Percentiles rank a stretch among this genome's conserved stretches.
Evolutionary conservation across 1,140 invertebrate genomes (phyloP).

Genomic region (Lanistes nyassanus): DNA sequence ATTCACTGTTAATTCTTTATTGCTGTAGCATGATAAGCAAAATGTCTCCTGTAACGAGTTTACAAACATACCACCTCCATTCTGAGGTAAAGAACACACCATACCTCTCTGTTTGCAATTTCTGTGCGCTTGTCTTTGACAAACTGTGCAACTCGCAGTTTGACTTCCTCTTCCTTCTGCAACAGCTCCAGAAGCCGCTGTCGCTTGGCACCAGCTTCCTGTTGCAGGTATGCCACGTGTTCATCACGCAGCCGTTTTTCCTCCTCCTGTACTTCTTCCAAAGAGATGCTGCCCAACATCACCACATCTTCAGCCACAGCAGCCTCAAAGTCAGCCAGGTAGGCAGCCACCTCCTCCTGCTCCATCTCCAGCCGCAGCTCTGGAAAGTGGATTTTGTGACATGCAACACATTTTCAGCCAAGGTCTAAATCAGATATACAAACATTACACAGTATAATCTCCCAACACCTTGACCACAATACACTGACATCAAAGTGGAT

Average conservation of each 20-base stretch:
- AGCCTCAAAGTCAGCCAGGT: slow-evolving; percentile 58
- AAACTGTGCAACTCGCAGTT: slow-evolving; percentile 50
- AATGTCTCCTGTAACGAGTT: background rate
- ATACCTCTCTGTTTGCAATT: slow-evolving; percentile 43
- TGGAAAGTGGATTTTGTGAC: too few relatives aligned
- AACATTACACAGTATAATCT: too few relatives aligned
- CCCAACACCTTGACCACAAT: too few relatives aligned
- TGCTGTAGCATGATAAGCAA: background rate
- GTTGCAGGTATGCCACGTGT: slow-evolving; percentile 55
- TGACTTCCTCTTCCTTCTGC: slow-evolving; percentile 55
- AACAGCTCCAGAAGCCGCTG: slow-evolving; percentile 46
- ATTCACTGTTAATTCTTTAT: too few relatives aligned
- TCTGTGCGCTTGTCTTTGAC: slow-evolving; percentile 48
- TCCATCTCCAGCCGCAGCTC: slow-evolving; percentile 56
- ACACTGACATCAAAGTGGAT: too few relatives aligned
- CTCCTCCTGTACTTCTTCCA: slow-evolving; percentile 63
- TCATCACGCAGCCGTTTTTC: slow-evolving; percentile 60
- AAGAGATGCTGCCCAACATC: slow-evolving; percentile 59
- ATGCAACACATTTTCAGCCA: too few relatives aligned
- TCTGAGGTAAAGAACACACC: too few relatives aligned
- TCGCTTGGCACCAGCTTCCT: slow-evolving; percentile 46
- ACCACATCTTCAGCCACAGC: slow-evolving; percentile 59
- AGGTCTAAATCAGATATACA: too few relatives aligned
- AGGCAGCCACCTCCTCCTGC: slow-evolving; percentile 49
- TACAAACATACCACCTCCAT: too few relatives aligned